Evolutionary conservation across 2,797 vertebrate species (phyloP).

Genomic region (Urophycis tenuis): DNA sequence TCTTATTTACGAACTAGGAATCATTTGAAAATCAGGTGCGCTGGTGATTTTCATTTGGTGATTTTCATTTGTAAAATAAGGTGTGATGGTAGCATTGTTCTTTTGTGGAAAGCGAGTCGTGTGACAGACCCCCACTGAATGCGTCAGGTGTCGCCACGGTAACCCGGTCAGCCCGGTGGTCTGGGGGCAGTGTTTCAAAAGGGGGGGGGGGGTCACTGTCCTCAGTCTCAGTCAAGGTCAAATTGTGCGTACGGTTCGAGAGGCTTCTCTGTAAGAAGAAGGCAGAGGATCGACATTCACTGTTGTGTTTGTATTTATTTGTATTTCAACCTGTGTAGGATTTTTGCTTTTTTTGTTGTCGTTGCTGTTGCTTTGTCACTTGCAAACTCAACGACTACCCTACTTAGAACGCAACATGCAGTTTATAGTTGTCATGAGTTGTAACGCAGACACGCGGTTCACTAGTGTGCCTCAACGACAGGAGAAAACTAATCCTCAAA

Average conservation of each 20-base stretch:
- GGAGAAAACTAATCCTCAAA: background rate
- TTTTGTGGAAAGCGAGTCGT: too few relatives aligned
- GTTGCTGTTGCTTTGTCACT: background rate
- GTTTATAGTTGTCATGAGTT: background rate
- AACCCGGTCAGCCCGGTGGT: background rate
- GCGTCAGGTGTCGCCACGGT: too few relatives aligned
- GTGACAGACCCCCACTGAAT: too few relatives aligned
- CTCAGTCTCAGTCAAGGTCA: background rate
- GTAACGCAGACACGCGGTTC: background rate
- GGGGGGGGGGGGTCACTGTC: background rate
- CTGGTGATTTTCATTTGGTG: too few relatives aligned
- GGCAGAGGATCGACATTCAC: background rate
- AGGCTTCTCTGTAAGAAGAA: background rate
- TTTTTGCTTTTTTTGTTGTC: background rate
- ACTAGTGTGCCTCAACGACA: background rate
- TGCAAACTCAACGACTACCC: background rate
- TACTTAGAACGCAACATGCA: background rate
- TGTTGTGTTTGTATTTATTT: background rate
- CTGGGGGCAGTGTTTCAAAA: background rate
- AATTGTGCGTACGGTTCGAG: background rate
- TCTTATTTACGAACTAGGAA: background rate
- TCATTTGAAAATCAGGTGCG: background rate
- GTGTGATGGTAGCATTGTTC: background rate
- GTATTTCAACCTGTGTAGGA: background rate
- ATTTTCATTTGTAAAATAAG: too few relatives aligned